Conservation (phyloP, 2,797 vertebrate genomes). For the Pseudotriccus pelzelni region DNA sequence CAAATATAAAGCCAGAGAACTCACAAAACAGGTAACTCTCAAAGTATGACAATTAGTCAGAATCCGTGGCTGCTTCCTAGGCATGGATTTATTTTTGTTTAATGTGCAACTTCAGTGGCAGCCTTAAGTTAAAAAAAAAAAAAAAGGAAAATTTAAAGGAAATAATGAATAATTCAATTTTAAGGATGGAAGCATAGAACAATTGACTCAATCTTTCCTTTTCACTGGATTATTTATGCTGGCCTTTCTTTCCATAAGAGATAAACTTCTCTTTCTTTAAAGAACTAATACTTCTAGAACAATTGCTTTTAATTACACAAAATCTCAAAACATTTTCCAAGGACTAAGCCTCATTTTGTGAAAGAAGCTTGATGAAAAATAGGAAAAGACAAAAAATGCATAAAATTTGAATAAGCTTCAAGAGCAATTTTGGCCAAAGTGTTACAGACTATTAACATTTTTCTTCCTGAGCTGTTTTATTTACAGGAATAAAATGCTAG, state of each 20-base stretch:
- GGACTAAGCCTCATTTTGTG: neutral
- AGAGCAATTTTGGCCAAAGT: neutral
- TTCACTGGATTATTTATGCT: constrained; percentile 35
- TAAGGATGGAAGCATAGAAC: neutral
- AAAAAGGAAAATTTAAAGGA: neutral
- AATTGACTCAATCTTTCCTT: constrained; percentile 17
- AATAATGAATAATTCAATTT: constrained; percentile 59
- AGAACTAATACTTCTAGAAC: neutral
- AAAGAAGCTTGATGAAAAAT: neutral
- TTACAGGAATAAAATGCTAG: neutral
- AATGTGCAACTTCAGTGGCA: neutral
- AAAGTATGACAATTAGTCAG: neutral
- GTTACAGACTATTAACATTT: neutral
- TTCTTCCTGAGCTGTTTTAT: neutral
- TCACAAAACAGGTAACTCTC: neutral
- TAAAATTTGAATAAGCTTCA: neutral
- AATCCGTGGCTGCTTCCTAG: neutral
- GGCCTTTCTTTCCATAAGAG: neutral
- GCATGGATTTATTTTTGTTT: constrained; percentile 10
- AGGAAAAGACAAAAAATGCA: neutral
- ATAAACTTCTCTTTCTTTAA: neutral
- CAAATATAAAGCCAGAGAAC: neutral
- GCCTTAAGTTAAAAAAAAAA: neutral
- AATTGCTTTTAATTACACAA: neutral
- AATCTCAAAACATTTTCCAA: neutral